Base-by-base conservation (phyloP, 2,113 vertebrate species). In the Lethenteron camtschaticum region DNA sequence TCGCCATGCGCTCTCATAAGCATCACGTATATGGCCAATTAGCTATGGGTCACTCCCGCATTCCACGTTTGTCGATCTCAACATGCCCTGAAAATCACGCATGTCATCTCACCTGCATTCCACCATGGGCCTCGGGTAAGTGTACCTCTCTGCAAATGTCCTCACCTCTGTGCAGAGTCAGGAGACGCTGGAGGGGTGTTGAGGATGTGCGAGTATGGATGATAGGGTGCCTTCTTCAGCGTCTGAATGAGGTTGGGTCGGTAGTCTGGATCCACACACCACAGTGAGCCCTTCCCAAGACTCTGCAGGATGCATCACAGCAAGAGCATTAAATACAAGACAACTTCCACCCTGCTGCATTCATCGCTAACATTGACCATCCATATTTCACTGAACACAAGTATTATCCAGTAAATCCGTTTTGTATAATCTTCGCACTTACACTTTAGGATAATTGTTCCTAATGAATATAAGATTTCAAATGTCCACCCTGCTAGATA, bases 201-300 rank as follows among this genome's bases (percentile, higher is more conserved):
- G 80, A 95, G 85, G 77, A 88, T 83, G 68, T 90, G 87, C 70
- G 89, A 85, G 78, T 90, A 87, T 58, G 90, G 87, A 76, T 96
- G 94, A 76, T 95, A 96, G 74, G 92, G 94, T 71, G 94, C 96
- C 86, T 96, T 99, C 85, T 96, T 99, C 82, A 99, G 85, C 72
- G 92, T 90, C 84, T 96, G 94, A 82, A 99, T 99, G 79, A 99
- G 84, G 80, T 96, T 99, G 83, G 94, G 90, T 81, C 94, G 85
- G 75, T 99, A 99, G 81, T 96, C 94, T 41, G 94, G 92, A 79
- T 99, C 94, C 86, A 99, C 96, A 83, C 90, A 99, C 94, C 92
- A 99, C 80, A 99, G 80, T 20, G 94, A 99, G 71, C 94, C 94
- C 80, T 96, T 99, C 73, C 94, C 94, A 81, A 96, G 90, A 82